Conservation (phyloP, 2,797 vertebrate genomes). For the Malurus leucopterus region DNA sequence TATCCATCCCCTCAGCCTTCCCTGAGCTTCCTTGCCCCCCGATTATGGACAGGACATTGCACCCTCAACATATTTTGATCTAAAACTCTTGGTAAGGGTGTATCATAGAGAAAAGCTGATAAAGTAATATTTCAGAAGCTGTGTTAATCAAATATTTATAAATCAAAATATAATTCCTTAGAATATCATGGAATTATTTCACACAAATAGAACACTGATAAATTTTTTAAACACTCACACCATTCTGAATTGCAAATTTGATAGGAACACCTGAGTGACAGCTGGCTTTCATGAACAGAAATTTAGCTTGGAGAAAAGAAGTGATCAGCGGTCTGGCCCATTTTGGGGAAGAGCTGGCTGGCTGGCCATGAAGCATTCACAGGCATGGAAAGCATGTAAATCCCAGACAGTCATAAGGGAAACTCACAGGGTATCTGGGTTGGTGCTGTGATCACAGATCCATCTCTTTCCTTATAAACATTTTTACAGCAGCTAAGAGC, state of each 20-base stretch:
- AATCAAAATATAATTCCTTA: neutral
- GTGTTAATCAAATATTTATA: conserved; percentile 28
- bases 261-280: conserved; percentile 14
- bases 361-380: neutral
- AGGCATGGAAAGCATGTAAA: neutral
- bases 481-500: neutral
- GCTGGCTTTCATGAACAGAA: neutral
- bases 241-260: conserved; percentile 23
- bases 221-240: conserved; percentile 16
- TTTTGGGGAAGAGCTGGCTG: neutral
- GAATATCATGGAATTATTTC: neutral
- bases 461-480: neutral
- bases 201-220: neutral
- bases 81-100: neutral
- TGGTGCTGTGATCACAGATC: neutral
- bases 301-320: neutral
- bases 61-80: neutral
- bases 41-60: neutral
- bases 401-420: neutral
- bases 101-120: neutral
- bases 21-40: neutral
- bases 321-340: neutral
- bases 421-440: neutral
- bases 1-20: neutral
- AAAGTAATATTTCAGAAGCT: neutral